Conservation (phyloP, 2,888 invertebrate genomes). For the Dendrolimus pini region DNA sequence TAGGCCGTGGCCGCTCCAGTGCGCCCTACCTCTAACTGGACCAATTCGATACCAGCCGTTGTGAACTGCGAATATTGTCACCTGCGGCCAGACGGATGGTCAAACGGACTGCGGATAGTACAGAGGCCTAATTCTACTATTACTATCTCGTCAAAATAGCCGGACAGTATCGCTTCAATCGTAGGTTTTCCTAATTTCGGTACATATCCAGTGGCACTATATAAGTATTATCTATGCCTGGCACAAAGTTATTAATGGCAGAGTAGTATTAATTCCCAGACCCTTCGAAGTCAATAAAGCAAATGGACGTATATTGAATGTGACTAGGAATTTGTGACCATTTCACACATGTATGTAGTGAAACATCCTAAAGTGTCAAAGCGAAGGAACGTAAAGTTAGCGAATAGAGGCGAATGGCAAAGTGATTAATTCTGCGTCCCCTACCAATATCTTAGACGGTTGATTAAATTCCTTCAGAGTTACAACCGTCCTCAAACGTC, state of each 20-base stretch:
- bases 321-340: background rate
- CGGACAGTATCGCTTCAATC: too few species aligned
- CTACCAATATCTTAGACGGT: slow-evolving; percentile 54
- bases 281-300: background rate
- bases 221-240: too few species aligned
- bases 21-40: too few species aligned
- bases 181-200: too few species aligned
- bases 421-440: slow-evolving; percentile 48
- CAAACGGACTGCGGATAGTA: too few species aligned
- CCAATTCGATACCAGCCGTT: too few species aligned
- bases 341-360: background rate
- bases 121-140: too few species aligned
- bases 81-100: too few species aligned
- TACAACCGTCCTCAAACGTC: slow-evolving; percentile 42
- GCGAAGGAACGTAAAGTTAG: slow-evolving; percentile 24
- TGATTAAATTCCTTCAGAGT: slow-evolving; percentile 61
- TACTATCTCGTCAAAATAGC: too few species aligned
- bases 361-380: slow-evolving; percentile 26
- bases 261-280: background rate
- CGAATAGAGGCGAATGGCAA: slow-evolving; percentile 17
- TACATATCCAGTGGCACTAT: too few species aligned
- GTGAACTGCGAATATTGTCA: too few species aligned
- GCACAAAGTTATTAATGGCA: background rate
- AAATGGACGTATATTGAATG: background rate
- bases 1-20: too few species aligned